Evolutionary conservation across 2,888 invertebrate species (phyloP), one percentile per base, ranked within the genome.

Genomic region (Acleris sparsana): DNA sequence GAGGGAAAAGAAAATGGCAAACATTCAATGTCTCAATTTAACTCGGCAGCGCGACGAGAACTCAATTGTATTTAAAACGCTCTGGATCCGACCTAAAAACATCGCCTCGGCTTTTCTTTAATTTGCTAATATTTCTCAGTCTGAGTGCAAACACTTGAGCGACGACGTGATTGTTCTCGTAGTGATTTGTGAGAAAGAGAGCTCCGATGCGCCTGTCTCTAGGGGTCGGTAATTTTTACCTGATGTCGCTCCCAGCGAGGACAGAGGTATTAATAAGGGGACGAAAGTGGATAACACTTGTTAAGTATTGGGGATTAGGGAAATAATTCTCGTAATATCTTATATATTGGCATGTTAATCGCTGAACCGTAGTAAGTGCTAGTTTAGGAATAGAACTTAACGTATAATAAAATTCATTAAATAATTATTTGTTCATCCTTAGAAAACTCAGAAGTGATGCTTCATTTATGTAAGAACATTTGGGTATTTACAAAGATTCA

Each of bases 11-110:
- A 86, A 89, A 90, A 89, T 83, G 84, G 84, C 82, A 85, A 87
- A 88, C 88, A 86, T 86, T 85, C 82, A 87, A 89, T 86, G 88
- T 89, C 89, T 91, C 87, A 91, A 90, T 91, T 87, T 82, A 82
- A 86, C 78, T 83, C 82, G 63, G 68, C 63, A 71, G 72, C 70
- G 68, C 73, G 73, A 75, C 77, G 79, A 78, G 74, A 78, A 82
- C 82, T 80, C 80, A 84, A 86, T 88, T 86, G 81, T 82, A 78
- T 84, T 83, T 82, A 77, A 80, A 83, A 78, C 81, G 79, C 75
- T 74, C 74, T 62, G 76, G 78, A 82, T 80, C 80, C 78, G 69
- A 75, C 72, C 76, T 74, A 76, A 83, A 84, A 83, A 82, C 82
- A 84, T 82, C 80, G 79, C 77, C 78, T 75, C 79, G 83, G 85